These are phyloP conservation scores for Diuraphis noxia DNA, from an alignment of 1,140 invertebrate genomes.

Conservation along the genomic window DNA sequence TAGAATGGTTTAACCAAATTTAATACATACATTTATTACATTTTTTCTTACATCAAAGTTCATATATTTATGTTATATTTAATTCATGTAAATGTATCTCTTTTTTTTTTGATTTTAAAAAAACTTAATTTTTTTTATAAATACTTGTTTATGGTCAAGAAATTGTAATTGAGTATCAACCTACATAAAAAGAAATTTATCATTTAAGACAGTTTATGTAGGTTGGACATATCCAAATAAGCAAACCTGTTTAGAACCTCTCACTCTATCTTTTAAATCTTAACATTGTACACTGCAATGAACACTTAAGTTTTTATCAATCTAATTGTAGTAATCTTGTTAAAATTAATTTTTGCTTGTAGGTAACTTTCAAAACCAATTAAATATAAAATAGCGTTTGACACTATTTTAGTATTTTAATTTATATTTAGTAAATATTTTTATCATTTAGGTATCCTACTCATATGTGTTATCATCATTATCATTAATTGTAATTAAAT, in stretches of 20 bases:
- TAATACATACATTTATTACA: not conserved
- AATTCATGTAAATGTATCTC: not conserved
- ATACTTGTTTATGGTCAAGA: not conserved
- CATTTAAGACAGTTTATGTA: slow-evolving; percentile 18
- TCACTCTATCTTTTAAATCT: not conserved
- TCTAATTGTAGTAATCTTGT: not conserved
- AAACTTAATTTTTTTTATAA: not conserved
- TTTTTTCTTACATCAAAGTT: too few relatives aligned
- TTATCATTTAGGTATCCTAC: not conserved
- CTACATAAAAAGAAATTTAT: slow-evolving; percentile 44
- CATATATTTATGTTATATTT: not conserved
- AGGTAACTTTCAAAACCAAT: not conserved
- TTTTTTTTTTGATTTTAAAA: not conserved
- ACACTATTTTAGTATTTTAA: not conserved
- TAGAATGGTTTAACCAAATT: not conserved
- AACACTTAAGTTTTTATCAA: not conserved
- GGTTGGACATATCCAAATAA: slow-evolving; percentile 46
- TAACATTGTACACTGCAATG: not conserved
- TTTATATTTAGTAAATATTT: not conserved
- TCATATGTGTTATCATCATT: not conserved
- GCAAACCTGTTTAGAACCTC: slow-evolving; percentile 36
- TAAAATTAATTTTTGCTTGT: not conserved
- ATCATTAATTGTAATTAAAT: not conserved
- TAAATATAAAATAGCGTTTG: not conserved
- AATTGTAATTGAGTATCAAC: not conserved